These are phyloP conservation scores for Lycia hirtaria DNA, from an alignment of 2,888 invertebrate species.

Conservation along the genomic window DNA sequence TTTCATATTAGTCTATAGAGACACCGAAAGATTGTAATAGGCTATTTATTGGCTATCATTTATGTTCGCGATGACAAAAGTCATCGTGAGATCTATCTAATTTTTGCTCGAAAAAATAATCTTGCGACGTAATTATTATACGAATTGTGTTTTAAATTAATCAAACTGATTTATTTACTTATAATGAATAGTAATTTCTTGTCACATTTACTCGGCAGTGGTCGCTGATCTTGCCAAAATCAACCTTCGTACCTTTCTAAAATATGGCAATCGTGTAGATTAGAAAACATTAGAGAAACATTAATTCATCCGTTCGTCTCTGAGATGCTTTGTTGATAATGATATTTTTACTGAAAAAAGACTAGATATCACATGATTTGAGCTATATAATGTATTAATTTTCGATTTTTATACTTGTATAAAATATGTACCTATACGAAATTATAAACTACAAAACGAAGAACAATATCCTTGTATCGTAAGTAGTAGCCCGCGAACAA, in stretches of 20 bases:
- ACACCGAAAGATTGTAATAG: constrained; percentile 71
- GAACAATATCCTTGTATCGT: constrained; percentile 24
- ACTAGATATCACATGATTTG: constrained; percentile 85
- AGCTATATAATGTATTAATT: constrained; percentile 69
- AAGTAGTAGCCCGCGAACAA: constrained; percentile 48
- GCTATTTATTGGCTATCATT: constrained; percentile 61
- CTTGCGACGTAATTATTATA: constrained; percentile 1
- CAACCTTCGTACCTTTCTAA: background rate
- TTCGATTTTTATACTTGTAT: constrained; percentile 62
- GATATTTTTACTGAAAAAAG: constrained; percentile 71
- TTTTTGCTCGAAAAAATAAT: constrained; percentile 15
- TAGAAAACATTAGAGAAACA: constrained; percentile 19
- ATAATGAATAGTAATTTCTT: constrained; percentile 4
- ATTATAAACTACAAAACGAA: constrained; percentile 46
- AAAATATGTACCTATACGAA: constrained; percentile 57
- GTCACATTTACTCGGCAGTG: constrained; percentile 9
- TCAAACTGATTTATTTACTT: background rate
- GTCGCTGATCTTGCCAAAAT: constrained; percentile 1
- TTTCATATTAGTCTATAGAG: constrained; percentile 84
- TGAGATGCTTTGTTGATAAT: constrained; percentile 34
- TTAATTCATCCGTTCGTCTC: constrained; percentile 25
- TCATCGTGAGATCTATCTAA: constrained; percentile 29
- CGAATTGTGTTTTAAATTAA: too few relatives aligned
- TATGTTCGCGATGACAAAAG: constrained; percentile 42
- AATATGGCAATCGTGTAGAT: constrained; percentile 7